phyloP scores from a whole-genome alignment of 2,797 vertebrate species.

The Hephaestus fuliginosus region DNA sequence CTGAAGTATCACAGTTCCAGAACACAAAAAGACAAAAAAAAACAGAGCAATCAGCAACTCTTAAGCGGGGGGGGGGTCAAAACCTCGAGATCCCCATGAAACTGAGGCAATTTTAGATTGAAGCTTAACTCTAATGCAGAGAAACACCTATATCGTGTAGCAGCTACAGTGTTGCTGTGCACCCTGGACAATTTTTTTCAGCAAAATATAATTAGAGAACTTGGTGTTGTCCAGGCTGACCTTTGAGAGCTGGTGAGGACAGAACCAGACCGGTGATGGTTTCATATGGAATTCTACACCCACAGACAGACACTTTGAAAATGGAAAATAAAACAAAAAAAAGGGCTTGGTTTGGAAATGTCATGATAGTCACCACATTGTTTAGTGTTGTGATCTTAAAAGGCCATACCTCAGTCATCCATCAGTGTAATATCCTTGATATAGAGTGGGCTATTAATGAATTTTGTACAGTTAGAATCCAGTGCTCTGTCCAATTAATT shows the following conservation, averaged over 20 bases:
- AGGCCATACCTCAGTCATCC: conserved; percentile 49
- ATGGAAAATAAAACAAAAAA: neutral
- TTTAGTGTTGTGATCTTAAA: conserved; percentile 60
- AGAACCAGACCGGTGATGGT: conserved; percentile 43
- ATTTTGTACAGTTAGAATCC: conserved; percentile 51
- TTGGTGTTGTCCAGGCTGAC: conserved; percentile 65
- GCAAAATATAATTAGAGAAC: conserved; percentile 68
- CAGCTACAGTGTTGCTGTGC: conserved; percentile 21
- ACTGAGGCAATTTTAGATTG: conserved; percentile 53
- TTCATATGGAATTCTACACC: conserved; percentile 51
- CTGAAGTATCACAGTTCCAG: conserved; percentile 10
- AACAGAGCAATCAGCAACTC: conserved; percentile 28
- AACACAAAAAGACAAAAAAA: neutral
- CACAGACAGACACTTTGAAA: conserved; percentile 42
- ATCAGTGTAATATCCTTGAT: conserved; percentile 52
- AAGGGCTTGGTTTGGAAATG: conserved; percentile 61
- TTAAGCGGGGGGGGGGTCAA: conserved; percentile 40
- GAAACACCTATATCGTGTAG: conserved; percentile 44
- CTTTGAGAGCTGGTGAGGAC: conserved; percentile 71
- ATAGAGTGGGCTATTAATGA: conserved; percentile 44
- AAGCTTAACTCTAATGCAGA: conserved; percentile 54
- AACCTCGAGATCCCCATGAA: conserved; percentile 32
- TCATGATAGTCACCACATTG: conserved; percentile 54
- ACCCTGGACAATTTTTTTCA: conserved; percentile 43
- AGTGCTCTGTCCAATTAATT: conserved; percentile 58